phyloP scores from a whole-genome alignment of 2,888 invertebrate genomes.

The Gnatocerus cornutus region DNA sequence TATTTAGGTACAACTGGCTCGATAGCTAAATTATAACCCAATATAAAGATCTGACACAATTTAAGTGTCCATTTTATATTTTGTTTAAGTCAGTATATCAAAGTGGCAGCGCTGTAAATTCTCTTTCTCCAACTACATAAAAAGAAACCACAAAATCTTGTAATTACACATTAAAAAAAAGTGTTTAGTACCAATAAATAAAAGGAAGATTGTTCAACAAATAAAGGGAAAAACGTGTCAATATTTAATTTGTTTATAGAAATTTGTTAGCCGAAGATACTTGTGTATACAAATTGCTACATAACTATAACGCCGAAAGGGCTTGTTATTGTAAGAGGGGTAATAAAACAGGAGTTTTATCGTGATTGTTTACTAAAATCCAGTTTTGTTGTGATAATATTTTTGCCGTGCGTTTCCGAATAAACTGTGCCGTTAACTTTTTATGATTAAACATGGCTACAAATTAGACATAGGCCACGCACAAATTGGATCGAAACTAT shows the following conservation, averaged over 20 bases:
- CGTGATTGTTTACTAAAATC: constrained; percentile 45
- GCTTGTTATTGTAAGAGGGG: constrained; percentile 36
- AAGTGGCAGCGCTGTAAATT: constrained; percentile 48
- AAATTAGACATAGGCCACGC: constrained; percentile 27
- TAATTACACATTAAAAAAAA: constrained; percentile 35
- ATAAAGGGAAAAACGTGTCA: neutral
- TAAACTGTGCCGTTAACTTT: constrained; percentile 38
- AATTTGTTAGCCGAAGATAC: constrained; percentile 26
- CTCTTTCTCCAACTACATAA: constrained; percentile 49
- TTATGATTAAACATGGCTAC: constrained; percentile 28
- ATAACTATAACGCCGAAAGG: constrained; percentile 41
- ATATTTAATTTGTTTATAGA: constrained; percentile 30
- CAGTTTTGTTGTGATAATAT: constrained; percentile 37
- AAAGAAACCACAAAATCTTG: constrained; percentile 39
- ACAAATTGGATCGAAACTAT: constrained; percentile 30
- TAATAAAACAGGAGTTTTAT: constrained; percentile 46
- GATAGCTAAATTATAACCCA: constrained; percentile 56
- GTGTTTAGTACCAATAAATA: constrained; percentile 41
- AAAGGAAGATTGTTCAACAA: neutral
- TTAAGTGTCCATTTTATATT: constrained; percentile 58
- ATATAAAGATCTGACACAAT: constrained; percentile 55
- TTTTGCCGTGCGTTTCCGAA: constrained; percentile 32
- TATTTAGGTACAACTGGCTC: constrained; percentile 53
- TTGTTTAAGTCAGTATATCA: constrained; percentile 51
- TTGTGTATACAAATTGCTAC: constrained; percentile 41